phyloP scores from a whole-genome alignment of 2,113 vertebrate species.

The Geococcyx californianus region DNA sequence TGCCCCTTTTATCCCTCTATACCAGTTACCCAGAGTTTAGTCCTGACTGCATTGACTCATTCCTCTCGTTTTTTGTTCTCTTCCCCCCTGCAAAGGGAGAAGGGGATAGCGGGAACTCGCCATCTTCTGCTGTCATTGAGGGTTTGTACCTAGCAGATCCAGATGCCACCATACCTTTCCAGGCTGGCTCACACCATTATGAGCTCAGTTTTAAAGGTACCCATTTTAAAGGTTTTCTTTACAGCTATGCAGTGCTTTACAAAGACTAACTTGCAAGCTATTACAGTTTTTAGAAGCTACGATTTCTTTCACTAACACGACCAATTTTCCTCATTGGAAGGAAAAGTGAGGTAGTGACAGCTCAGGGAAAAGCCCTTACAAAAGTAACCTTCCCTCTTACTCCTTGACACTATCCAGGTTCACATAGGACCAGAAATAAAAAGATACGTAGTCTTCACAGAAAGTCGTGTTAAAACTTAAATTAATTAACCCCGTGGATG shows the following conservation, averaged over 20 bases:
- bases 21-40: background rate
- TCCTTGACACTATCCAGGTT: background rate
- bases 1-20: background rate
- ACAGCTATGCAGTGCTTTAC: background rate
- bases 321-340: background rate
- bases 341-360: background rate
- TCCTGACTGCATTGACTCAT: background rate
- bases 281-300: background rate
- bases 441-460: background rate
- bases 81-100: slow-evolving; percentile 63
- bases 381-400: background rate
- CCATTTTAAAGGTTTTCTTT: background rate
- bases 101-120: slow-evolving; percentile 28
- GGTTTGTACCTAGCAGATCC: slow-evolving; percentile 71
- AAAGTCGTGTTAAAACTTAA: background rate
- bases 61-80: background rate
- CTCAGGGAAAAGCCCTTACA: background rate
- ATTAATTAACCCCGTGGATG: background rate
- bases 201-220: slow-evolving; percentile 85
- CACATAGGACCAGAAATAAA: background rate
- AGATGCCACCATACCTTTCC: slow-evolving; percentile 58
- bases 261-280: background rate
- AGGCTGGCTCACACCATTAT: slow-evolving; percentile 74
- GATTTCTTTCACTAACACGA: background rate
- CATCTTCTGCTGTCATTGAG: slow-evolving; percentile 80